phyloP scores from a whole-genome alignment of 2,888 invertebrate genomes.

The Tipula confusa region DNA sequence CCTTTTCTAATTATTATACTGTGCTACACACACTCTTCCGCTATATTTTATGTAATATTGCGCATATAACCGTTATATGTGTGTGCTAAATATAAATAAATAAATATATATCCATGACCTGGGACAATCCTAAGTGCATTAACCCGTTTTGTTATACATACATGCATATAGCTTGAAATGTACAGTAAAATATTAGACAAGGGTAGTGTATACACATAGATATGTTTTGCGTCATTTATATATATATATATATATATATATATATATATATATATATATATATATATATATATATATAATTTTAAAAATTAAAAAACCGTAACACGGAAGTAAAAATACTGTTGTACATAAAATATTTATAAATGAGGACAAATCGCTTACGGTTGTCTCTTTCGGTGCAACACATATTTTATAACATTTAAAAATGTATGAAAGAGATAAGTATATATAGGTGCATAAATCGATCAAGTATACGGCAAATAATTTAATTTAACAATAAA shows the following conservation, averaged over 20 bases:
- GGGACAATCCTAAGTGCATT: conserved; percentile 31
- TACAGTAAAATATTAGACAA: not conserved
- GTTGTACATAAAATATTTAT: too few relatives aligned
- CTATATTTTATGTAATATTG: not conserved
- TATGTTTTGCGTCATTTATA: not conserved
- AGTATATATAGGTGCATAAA: not conserved
- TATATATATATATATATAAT: not conserved
- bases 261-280: too few relatives aligned
- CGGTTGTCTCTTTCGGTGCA: not conserved
- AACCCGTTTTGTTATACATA: not conserved
- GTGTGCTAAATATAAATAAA: not conserved
- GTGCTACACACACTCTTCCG: not conserved
- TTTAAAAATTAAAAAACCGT: not conserved
- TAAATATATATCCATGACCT: conserved; percentile 15
- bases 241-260: not conserved
- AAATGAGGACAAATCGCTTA: not conserved
- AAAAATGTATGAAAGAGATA: not conserved
- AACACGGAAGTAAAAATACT: not conserved
- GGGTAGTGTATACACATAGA: not conserved
- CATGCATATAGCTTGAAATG: not conserved
- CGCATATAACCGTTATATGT: not conserved
- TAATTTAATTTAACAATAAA: not conserved
- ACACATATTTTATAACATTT: not conserved
- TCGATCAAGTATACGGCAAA: not conserved
- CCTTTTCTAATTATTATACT: not conserved